A percentile compares a stretch with the other conserved stretches of the same genome.
These are phyloP conservation scores for Atethmia centrago DNA, from an alignment of 2,888 invertebrate species.

Conservation along the genomic window DNA sequence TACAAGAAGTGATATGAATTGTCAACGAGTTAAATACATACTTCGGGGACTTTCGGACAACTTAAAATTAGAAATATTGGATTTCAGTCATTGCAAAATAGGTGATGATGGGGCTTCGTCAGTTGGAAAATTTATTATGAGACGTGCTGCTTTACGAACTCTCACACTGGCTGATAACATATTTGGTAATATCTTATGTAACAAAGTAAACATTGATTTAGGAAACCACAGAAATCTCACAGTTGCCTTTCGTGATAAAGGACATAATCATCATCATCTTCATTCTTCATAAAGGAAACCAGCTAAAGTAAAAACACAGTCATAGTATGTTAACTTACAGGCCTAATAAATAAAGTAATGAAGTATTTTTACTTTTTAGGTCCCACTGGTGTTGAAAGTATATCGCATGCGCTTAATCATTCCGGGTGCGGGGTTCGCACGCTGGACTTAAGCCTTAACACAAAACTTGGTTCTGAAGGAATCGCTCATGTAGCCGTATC, in stretches of 20 bases:
- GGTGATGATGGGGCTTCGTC: slow-evolving; percentile 91
- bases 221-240: not conserved
- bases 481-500: slow-evolving; percentile 86
- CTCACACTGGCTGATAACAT: slow-evolving; percentile 89
- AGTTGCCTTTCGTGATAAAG: not conserved
- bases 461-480: slow-evolving; percentile 85
- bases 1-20: slow-evolving; percentile 87
- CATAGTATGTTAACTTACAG: not conserved
- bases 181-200: slow-evolving; percentile 79
- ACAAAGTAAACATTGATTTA: not conserved
- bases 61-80: slow-evolving; percentile 88
- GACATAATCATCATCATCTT: not conserved
- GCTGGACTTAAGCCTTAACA: slow-evolving; percentile 86
- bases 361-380: slow-evolving; percentile 70
- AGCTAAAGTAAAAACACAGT: not conserved
- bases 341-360: not conserved
- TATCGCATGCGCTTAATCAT: slow-evolving; percentile 85
- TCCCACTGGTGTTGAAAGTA: slow-evolving; percentile 82
- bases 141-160: slow-evolving; percentile 85
- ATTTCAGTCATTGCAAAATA: slow-evolving; percentile 92
- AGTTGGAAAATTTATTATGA: slow-evolving; percentile 90
- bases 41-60: slow-evolving; percentile 83
- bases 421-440: slow-evolving; percentile 80
- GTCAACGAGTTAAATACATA: slow-evolving; percentile 85
- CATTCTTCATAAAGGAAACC: too few species aligned